phyloP scores from a whole-genome alignment of 2,888 invertebrate species.

The Tetragonisca angustula region DNA sequence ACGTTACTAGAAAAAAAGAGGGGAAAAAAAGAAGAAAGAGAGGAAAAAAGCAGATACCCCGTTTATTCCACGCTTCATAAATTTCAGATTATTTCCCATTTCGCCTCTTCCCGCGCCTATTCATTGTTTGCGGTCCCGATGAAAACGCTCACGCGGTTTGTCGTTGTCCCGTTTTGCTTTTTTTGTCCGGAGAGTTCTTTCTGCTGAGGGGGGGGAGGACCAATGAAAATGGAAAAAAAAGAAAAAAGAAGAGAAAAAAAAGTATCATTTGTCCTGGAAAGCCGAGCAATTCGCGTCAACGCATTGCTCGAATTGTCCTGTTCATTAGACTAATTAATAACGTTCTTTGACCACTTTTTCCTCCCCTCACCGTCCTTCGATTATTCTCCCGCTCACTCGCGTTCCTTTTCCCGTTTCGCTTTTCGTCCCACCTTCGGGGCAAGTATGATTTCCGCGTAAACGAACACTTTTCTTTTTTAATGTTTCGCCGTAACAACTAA shows the following conservation, averaged over 20 bases:
- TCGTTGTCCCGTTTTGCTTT: slow-evolving; percentile 25
- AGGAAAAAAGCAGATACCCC: slow-evolving; percentile 19
- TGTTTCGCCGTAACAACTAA: not conserved
- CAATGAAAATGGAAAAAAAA: not conserved
- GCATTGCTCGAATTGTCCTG: slow-evolving; percentile 60
- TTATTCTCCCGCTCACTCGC: slow-evolving; percentile 20
- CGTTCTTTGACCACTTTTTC: slow-evolving; percentile 16
- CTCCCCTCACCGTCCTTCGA: not conserved
- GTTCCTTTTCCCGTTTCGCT: not conserved
- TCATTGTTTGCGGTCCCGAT: slow-evolving; percentile 38
- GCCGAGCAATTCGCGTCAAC: slow-evolving; percentile 29
- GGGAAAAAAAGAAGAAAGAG: not conserved
- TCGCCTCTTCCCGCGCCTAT: not conserved
- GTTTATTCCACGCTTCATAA: slow-evolving; percentile 43
- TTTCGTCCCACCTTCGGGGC: not conserved
- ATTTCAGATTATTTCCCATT: slow-evolving; percentile 42
- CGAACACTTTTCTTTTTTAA: not conserved
- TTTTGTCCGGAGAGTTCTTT: not conserved
- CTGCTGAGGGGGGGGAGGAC: too few species aligned
- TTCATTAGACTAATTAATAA: slow-evolving; percentile 75
- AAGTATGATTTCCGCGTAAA: not conserved
- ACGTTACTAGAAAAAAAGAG: slow-evolving; percentile 4
- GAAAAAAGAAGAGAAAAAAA: slow-evolving; percentile 5
- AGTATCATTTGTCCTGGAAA: slow-evolving; percentile 33
- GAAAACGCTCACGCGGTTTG: slow-evolving; percentile 48